phyloP scores from a whole-genome alignment of 2,797 vertebrate species.

The Aselliscus stoliczkanus region DNA sequence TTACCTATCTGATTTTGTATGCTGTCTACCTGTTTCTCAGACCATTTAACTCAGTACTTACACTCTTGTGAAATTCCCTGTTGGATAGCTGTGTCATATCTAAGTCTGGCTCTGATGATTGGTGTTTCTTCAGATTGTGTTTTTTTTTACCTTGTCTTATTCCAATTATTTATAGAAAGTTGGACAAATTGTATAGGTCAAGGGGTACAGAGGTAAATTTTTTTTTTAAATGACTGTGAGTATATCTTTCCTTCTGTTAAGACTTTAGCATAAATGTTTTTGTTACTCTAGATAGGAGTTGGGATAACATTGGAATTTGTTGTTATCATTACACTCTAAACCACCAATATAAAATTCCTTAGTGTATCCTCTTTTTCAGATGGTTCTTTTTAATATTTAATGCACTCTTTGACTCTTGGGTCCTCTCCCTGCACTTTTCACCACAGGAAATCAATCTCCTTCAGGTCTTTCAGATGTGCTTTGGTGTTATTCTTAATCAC shows the following conservation, averaged over 20 bases:
- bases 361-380: neutral
- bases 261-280: neutral
- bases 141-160: neutral
- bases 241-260: neutral
- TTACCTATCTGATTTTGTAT: neutral
- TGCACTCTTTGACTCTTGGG: neutral
- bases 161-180: neutral
- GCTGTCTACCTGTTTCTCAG: neutral
- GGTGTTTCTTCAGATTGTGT: neutral
- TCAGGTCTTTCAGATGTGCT: rapidly evolving
- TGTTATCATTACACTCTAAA: neutral
- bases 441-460: neutral
- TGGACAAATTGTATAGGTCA: neutral
- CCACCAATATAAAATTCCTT: neutral
- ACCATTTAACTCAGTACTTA: neutral
- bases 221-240: neutral
- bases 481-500: neutral
- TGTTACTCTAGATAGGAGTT: neutral
- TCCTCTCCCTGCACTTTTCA: neutral
- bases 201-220: neutral
- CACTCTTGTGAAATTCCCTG: neutral
- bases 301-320: neutral
- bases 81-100: neutral
- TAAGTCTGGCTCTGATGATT: neutral
- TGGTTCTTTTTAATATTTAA: neutral